These are phyloP conservation scores for Penaeus chinensis DNA, from an alignment of 1,140 invertebrate genomes.

Conservation along the genomic window DNA sequence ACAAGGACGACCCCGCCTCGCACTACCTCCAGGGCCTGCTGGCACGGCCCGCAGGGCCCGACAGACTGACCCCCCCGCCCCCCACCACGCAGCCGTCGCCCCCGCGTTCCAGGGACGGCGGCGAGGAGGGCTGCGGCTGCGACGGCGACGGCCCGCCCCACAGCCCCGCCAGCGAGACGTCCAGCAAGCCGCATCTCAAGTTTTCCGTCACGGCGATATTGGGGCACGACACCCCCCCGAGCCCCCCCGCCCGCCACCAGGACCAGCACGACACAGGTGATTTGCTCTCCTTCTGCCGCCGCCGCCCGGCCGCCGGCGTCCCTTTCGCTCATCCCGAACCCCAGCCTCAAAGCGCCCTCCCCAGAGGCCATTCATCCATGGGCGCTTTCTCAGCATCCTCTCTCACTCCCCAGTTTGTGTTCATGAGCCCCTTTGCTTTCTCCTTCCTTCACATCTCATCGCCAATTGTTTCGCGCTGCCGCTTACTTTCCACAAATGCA, in stretches of 20 bases:
- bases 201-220: constrained; percentile 57
- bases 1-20: constrained; percentile 54
- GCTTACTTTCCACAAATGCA: too few relatives aligned
- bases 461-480: not conserved
- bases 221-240: constrained; percentile 49
- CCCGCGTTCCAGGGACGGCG: constrained; percentile 32
- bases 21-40: constrained; percentile 52
- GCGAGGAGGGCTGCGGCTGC: constrained; percentile 48
- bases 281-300: too few relatives aligned
- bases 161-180: constrained; percentile 30
- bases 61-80: constrained; percentile 38
- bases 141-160: constrained; percentile 44
- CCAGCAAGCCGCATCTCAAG: constrained; percentile 52
- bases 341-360: too few relatives aligned
- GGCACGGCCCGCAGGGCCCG: constrained; percentile 50
- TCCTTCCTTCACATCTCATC: not conserved
- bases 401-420: not conserved
- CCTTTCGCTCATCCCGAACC: too few relatives aligned
- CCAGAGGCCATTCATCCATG: not conserved
- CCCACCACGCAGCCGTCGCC: constrained; percentile 43
- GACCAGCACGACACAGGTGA: constrained; percentile 49
- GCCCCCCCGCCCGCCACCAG: constrained; percentile 28
- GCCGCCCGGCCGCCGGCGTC: too few relatives aligned
- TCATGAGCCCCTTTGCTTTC: not conserved
- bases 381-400: not conserved